Evolutionary conservation across 2,888 invertebrate genomes (phyloP).

Genomic region (Hermaeophaga mercurialis): DNA sequence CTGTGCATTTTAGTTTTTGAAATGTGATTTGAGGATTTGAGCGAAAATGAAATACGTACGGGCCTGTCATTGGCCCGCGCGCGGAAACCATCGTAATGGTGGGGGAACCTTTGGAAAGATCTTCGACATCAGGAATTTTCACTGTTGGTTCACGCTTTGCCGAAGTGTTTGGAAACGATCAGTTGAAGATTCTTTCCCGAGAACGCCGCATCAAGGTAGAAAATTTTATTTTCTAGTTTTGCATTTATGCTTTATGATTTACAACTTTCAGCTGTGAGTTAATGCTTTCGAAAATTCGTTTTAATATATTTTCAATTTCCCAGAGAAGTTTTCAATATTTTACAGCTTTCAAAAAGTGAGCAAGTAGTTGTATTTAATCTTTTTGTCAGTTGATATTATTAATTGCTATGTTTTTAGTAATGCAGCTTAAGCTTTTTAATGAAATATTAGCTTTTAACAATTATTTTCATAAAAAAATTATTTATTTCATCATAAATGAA

Average conservation of each 20-base stretch:
- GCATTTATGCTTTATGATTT: conserved; percentile 21
- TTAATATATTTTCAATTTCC: conserved; percentile 8
- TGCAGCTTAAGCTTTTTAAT: neutral
- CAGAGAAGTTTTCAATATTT: neutral
- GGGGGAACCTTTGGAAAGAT: conserved; percentile 50
- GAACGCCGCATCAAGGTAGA: conserved; percentile 18
- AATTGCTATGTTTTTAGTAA: conserved; percentile 4
- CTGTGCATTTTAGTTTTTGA: conserved; percentile 11
- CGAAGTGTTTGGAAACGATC: conserved; percentile 48
- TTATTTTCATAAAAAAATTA: neutral
- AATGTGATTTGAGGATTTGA: conserved; percentile 32
- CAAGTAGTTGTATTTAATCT: conserved; percentile 15
- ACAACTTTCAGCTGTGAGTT: conserved; percentile 25
- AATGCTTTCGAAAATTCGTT: conserved; percentile 25
- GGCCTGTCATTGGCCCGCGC: conserved; percentile 51
- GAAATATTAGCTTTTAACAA: neutral
- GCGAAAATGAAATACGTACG: conserved; percentile 40
- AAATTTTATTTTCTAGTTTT: conserved; percentile 6
- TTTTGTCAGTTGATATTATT: conserved; percentile 1
- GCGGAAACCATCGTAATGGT: conserved; percentile 50
- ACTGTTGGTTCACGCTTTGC: conserved; percentile 52
- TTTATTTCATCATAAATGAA: neutral
- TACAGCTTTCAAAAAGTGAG: conserved; percentile 1
- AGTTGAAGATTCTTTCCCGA: conserved; percentile 11
- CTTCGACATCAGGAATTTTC: conserved; percentile 47